Evolutionary conservation across 2,888 invertebrate species (phyloP).

Genomic region (Corbicula japonica): DNA sequence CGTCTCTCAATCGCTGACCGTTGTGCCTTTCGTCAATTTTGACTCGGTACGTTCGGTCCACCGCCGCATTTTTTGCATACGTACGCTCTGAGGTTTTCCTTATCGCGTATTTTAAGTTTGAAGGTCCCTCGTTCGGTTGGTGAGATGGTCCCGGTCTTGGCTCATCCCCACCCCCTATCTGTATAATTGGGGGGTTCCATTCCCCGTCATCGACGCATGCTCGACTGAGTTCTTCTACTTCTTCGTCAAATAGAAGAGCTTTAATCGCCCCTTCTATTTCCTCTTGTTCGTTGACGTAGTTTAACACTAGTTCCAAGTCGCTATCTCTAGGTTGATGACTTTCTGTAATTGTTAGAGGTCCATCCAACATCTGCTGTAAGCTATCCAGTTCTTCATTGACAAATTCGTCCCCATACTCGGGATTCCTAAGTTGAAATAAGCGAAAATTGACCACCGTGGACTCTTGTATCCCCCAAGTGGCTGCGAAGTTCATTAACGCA

Average conservation of each 20-base stretch:
- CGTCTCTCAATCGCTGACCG: slow-evolving; percentile 21
- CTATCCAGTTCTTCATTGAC: slow-evolving; percentile 3
- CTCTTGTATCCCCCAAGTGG: slow-evolving; percentile 27
- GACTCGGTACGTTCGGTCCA: slow-evolving; percentile 37
- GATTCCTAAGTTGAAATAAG: slow-evolving; percentile 16
- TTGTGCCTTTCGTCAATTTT: slow-evolving; percentile 22
- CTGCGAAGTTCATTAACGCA: slow-evolving; percentile 23
- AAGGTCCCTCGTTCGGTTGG: too few relatives aligned
- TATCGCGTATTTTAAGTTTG: too few relatives aligned
- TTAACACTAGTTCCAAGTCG: slow-evolving; percentile 4
- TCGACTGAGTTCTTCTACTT: slow-evolving; percentile 24
- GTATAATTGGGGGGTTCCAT: slow-evolving; percentile 1
- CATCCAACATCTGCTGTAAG: neutral
- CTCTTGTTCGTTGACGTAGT: slow-evolving; percentile 18
- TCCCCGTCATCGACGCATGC: slow-evolving; percentile 5
- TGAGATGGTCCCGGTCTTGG: neutral
- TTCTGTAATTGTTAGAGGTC: neutral
- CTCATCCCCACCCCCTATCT: neutral
- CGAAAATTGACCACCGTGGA: neutral
- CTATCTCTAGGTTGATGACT: neutral
- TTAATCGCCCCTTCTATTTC: slow-evolving; percentile 15
- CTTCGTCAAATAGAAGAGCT: slow-evolving; percentile 40
- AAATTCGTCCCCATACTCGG: slow-evolving; percentile 1
- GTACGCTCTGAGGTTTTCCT: neutral
- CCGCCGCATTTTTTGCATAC: slow-evolving; percentile 24